Evolutionary conservation across 2,888 invertebrate species (phyloP).

Genomic region (Lithophane ornitopus): DNA sequence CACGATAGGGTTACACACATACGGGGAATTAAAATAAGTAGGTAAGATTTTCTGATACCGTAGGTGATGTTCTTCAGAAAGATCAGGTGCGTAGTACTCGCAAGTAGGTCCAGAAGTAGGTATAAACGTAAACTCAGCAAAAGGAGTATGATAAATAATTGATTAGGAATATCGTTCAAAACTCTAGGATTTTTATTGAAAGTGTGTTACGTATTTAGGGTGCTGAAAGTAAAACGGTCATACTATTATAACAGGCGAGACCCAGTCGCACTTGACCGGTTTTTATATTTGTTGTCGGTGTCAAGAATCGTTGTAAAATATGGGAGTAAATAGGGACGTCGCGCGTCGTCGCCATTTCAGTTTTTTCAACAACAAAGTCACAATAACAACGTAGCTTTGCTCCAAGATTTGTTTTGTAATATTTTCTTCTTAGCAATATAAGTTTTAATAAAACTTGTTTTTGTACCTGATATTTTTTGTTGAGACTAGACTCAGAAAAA

Average conservation of each 20-base stretch:
- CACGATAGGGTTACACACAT: neutral
- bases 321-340: conserved; percentile 43
- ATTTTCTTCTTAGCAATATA: conserved; percentile 41
- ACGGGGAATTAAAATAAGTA: neutral
- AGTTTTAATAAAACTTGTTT: conserved; percentile 40
- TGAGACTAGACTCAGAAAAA: conserved; percentile 42
- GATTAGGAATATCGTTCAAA: no score
- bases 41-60: neutral
- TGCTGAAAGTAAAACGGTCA: neutral
- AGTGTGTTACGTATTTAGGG: no score
- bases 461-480: conserved; percentile 31
- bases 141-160: neutral
- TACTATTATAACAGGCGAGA: conserved; percentile 7
- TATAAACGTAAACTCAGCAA: no score
- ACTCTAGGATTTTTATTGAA: no score
- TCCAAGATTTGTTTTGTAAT: conserved; percentile 28
- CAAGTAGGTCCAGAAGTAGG: no score
- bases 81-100: no score
- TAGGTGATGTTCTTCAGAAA: no score
- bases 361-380: conserved; percentile 43
- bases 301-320: conserved; percentile 61
- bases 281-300: conserved; percentile 35
- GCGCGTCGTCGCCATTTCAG: conserved; percentile 33
- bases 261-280: conserved; percentile 44
- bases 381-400: conserved; percentile 49